Conservation (phyloP, 2,113 vertebrate genomes). For the Thomomys bottae region DNA sequence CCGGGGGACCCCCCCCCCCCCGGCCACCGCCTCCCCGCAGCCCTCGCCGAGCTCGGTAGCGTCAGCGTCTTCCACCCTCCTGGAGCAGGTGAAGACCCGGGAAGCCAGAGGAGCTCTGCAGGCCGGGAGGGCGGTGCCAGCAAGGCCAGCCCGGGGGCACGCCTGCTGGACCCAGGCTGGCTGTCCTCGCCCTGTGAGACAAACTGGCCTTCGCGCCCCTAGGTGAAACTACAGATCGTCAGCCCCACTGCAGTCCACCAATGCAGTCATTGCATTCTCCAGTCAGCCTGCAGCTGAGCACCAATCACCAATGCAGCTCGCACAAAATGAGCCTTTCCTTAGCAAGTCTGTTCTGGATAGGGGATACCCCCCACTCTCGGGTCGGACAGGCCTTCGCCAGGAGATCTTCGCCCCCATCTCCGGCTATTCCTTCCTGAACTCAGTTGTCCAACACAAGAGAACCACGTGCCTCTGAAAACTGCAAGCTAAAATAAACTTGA, state of each 20-base stretch:
- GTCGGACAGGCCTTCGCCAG: not conserved
- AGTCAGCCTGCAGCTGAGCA: conserved; percentile 70
- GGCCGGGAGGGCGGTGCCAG: too few species aligned
- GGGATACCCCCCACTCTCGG: not conserved
- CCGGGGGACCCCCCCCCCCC: too few species aligned
- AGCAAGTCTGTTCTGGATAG: not conserved
- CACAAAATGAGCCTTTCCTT: conserved; percentile 51
- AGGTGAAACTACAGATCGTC: conserved; percentile 34
- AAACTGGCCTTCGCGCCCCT: conserved; percentile 11
- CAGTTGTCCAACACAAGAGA: conserved; percentile 22
- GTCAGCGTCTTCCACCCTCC: not conserved
- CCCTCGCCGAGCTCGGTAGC: conserved; percentile 16
- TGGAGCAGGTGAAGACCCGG: conserved; percentile 30
- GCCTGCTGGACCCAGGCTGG: not conserved
- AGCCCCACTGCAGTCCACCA: conserved; percentile 61
- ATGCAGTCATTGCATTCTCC: conserved; percentile 53
- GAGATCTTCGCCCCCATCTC: not conserved
- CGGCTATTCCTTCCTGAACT: conserved; percentile 1
- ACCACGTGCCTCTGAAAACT: not conserved
- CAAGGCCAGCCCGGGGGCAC: too few species aligned
- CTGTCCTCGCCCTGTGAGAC: conserved; percentile 3
- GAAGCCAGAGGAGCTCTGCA: too few species aligned
- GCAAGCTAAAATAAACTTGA: conserved; percentile 1
- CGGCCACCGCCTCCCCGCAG: not conserved
- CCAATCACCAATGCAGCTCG: conserved; percentile 54